These are phyloP conservation scores for Microtus montanus DNA, from an alignment of 2,113 vertebrate species.

Conservation along the genomic window DNA sequence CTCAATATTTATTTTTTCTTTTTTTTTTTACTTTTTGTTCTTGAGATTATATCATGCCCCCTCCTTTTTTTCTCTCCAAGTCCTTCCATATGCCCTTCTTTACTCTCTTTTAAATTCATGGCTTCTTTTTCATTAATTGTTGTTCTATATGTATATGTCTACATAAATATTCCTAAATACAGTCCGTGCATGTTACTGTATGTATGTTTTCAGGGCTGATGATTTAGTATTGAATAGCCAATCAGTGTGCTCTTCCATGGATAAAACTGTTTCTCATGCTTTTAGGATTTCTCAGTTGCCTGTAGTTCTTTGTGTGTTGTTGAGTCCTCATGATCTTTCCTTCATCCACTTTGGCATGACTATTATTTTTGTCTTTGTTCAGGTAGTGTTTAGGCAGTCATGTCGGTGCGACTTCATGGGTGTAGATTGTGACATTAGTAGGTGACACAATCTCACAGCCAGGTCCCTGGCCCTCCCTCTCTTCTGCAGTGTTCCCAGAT, in stretches of 20 bases:
- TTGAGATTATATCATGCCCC: neutral
- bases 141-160: neutral
- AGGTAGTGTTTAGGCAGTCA: neutral
- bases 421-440: neutral
- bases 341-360: neutral
- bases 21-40: neutral
- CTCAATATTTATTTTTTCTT: neutral
- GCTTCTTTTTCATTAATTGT: neutral
- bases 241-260: neutral
- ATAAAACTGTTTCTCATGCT: neutral
- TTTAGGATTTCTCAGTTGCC: neutral
- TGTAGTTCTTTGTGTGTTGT: neutral
- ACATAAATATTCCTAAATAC: too few relatives aligned
- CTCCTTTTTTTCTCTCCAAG: neutral
- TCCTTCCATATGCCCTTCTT: neutral
- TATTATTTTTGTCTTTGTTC: neutral
- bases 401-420: neutral
- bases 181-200: too few relatives aligned
- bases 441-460: neutral
- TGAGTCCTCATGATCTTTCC: neutral
- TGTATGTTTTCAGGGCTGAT: neutral
- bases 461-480: too few relatives aligned
- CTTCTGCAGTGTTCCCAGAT: neutral
- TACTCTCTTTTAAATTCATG: neutral
- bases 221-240: neutral